A percentile compares a stretch with the other conserved stretches of the same genome.
Evolutionary conservation across 2,797 vertebrate species (phyloP).

Genomic region (Myripristis murdjan): DNA sequence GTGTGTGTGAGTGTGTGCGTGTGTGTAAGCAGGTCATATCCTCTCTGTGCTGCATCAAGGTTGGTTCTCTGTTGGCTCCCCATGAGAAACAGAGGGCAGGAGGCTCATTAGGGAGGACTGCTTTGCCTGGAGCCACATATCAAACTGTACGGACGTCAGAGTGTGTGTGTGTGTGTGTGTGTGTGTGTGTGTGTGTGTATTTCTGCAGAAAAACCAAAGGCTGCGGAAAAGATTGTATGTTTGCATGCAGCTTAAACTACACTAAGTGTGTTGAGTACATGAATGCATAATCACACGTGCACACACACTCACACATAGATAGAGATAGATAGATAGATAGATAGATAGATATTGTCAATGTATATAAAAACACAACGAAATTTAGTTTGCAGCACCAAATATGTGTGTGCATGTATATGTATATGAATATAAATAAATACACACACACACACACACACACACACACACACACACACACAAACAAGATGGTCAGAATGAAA

Average conservation of each 20-base stretch:
- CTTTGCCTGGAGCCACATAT: constrained; percentile 75
- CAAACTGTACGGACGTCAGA: constrained; percentile 65
- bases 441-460: too few species aligned
- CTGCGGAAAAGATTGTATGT: constrained; percentile 42
- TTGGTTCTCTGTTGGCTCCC: constrained; percentile 67
- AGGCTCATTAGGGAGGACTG: constrained; percentile 80
- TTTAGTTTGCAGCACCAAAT: too few species aligned
- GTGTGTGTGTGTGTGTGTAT: constrained; percentile 45
- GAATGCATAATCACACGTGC: too few species aligned
- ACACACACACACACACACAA: constrained; percentile 21
- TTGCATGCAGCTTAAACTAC: constrained; percentile 51
- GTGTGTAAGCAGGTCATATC: constrained; percentile 62
- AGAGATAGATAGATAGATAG: too few species aligned
- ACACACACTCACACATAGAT: too few species aligned
- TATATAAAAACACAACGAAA: too few species aligned
- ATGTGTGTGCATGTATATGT: too few species aligned
- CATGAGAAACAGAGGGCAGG: constrained; percentile 76
- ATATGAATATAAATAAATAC: too few species aligned
- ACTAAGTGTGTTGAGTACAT: constrained; percentile 44
- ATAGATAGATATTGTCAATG: too few species aligned
- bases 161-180: constrained; percentile 34
- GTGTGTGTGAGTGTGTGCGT: constrained; percentile 12
- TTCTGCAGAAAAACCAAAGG: constrained; percentile 35
- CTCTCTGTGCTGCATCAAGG: constrained; percentile 71
- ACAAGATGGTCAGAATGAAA: constrained; percentile 49